Base-by-base conservation (phyloP, 2,113 vertebrate genomes). In the Tonatia bakeri region DNA sequence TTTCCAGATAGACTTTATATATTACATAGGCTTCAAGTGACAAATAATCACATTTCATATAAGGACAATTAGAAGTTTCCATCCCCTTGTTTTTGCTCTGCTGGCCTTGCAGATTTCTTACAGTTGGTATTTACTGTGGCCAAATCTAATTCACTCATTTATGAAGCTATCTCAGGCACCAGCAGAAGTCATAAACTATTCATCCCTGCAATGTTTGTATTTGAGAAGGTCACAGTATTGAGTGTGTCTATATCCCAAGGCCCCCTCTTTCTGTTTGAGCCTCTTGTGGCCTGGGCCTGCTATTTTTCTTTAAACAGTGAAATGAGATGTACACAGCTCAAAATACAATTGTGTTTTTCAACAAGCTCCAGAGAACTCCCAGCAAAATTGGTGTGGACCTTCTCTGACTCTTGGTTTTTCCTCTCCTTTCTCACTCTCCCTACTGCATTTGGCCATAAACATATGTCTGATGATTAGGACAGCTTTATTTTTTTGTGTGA, bases 141-240 rank as follows among this genome's bases (percentile, higher is more conserved):
- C 93, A 96, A 92, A 81, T 75, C 93, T 94, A 96, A 97, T 91
- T 96, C 94, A 95, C 95, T 95, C 97, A 94, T 96, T 96, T 96
- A 95, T 96, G 95, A 96, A 97, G 93, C 91, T 56, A 90, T 97
- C 95, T 94, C 77, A 15, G 64, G 96, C 93, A 87, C 87, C 89
- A 96, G 93, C 82, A 95, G 88, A 88, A 87, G 75, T 91, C 96
- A 97, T 97, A 97, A 97, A 95, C 85, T 94, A 98, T 98, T 97
- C 96, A 96, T 96, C 94, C 87, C 69, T 26, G 15, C 50, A 73
- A 92, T 94, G 94, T 96, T 97, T 96, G 54, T 91, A 80, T 94
- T 97, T 87, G 69, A 96, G 96, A 98, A 97, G 97, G 97, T 98
- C 97, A 97, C 91, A 59, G 91, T 90, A 90, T 94, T 91, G 95